Percentiles rank a stretch among this genome's conserved stretches.
These are phyloP conservation scores for Acrobasis repandana DNA, from an alignment of 2,888 invertebrate genomes.

Conservation along the genomic window DNA sequence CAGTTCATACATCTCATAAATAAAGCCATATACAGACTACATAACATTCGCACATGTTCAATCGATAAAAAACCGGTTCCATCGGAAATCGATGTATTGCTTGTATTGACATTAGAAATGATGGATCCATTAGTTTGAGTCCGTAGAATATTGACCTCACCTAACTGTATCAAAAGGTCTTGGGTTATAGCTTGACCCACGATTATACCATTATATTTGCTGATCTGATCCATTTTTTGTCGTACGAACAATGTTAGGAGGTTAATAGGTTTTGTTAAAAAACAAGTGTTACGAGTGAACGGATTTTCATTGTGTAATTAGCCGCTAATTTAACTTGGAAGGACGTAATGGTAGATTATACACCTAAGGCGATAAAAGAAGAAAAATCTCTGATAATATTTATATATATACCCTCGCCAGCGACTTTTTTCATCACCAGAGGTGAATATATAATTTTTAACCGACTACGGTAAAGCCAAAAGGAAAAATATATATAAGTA, in stretches of 20 bases:
- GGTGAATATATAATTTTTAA: no score
- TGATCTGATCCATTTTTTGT: slow-evolving; percentile 13
- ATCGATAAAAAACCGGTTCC: slow-evolving; percentile 7
- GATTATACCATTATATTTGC: slow-evolving; percentile 4
- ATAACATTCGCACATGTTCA: slow-evolving; percentile 7
- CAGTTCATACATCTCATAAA: neutral
- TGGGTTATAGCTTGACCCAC: slow-evolving; percentile 23
- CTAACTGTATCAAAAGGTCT: slow-evolving; percentile 28
- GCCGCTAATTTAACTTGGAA: no score
- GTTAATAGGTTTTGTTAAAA: slow-evolving; percentile 10
- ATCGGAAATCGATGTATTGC: slow-evolving; percentile 1
- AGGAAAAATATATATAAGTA: no score
- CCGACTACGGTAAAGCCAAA: no score
- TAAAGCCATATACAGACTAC: neutral
- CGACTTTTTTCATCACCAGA: no score
- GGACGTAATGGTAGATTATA: no score
- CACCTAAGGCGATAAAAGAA: no score
- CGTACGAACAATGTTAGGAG: slow-evolving; percentile 14
- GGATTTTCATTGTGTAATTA: neutral
- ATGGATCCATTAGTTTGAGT: slow-evolving; percentile 26
- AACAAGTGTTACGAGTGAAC: neutral
- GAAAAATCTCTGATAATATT: no score
- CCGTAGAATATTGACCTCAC: slow-evolving; percentile 30
- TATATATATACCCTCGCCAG: no score
- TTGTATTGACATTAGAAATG: slow-evolving; percentile 15